These are phyloP conservation scores for Phrynocephalus vlangalii DNA, from an alignment of 2,797 vertebrate species.

Conservation along the genomic window DNA sequence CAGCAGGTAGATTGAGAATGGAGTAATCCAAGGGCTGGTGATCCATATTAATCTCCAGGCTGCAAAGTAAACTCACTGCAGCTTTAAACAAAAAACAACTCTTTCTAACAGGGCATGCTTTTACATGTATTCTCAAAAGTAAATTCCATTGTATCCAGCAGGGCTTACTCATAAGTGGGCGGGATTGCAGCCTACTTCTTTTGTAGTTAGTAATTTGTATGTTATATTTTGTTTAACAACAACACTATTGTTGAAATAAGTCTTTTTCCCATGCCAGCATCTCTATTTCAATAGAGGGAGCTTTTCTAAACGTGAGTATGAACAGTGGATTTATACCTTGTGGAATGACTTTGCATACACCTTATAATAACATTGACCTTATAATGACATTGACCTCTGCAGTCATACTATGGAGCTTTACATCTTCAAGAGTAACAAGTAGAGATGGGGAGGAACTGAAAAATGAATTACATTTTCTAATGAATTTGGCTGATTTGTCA, in stretches of 20 bases:
- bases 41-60: neutral
- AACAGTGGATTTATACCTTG: neutral
- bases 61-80: neutral
- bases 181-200: neutral
- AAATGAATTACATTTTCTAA: too few species aligned
- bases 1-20: neutral
- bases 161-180: neutral
- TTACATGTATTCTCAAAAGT: too few species aligned
- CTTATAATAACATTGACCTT: neutral
- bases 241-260: neutral
- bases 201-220: neutral
- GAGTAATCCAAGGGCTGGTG: neutral
- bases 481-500: too few species aligned
- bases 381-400: neutral
- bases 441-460: too few species aligned
- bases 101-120: neutral
- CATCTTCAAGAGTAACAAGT: neutral
- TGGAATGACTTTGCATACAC: neutral
- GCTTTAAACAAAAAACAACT: neutral
- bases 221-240: neutral
- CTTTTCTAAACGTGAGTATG: conserved; percentile 2
- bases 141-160: neutral
- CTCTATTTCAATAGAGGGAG: neutral
- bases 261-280: neutral
- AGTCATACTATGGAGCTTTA: neutral